Base-by-base conservation (phyloP, 2,888 invertebrate species). In the Danaus chrysippus region DNA sequence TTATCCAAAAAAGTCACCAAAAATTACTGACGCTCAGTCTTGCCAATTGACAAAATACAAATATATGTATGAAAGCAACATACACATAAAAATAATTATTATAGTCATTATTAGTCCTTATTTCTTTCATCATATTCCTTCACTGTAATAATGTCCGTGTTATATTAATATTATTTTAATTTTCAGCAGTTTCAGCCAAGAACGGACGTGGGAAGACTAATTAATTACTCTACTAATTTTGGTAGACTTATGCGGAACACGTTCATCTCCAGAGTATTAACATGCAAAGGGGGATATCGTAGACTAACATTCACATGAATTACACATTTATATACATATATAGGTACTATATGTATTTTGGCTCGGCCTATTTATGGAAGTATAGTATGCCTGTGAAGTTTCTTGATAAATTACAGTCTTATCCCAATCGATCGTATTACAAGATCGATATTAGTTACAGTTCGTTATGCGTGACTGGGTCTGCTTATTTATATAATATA, bases 401-500 rank as follows among this genome's bases (percentile, higher is more conserved):
- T 46, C 46, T 46, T 46, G n/a, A 9, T 13, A 46, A 13, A 46
- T 46, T 46, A 46, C 15, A 34, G n/a, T 13, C 46, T 49, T 49
- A 63, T 79, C 73, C 68, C 71, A 66, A 57, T 63, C 69, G 76
- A 83, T 84, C 77, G 58, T 66, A 68, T 84, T 77, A 76, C 84
- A 58, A 71, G 76, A 84, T 83, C 77, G 72, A 79, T 86, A 75
- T 79, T 84, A 65, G 78, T 82, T 80, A 81, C 81, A 81, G 73
- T 81, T 74, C 73, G 71, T 46, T 66, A 73, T 75, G 76, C 81
- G 77, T 78, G 81, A 76, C 75, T 69, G 81, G 6, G 23, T 34
- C 23, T 5, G 23, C 2, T 5, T 34, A 34, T 34, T 34, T 34
- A 34, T 34, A 34, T 34, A 34, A 34, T 34, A 34, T 5, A 34